Conservation (phyloP, 2,888 invertebrate genomes). For the Cerastoderma edule region DNA sequence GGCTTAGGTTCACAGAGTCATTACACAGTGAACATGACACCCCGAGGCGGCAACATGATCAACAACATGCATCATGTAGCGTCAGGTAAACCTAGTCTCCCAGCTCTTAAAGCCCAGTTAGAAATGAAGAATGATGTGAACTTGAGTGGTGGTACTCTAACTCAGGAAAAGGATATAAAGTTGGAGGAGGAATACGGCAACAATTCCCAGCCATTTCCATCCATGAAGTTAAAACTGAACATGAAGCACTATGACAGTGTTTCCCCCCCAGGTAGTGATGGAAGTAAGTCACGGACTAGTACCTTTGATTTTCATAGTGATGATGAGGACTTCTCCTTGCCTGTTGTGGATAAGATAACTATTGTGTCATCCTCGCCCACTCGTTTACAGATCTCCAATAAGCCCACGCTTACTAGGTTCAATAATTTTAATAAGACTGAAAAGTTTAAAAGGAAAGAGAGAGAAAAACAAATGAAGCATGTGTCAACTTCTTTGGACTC, state of each 20-base stretch:
- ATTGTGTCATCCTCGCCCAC: constrained; percentile 72
- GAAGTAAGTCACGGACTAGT: constrained; percentile 61
- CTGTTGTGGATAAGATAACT: constrained; percentile 58
- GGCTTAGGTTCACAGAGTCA: constrained; percentile 35
- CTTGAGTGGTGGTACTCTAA: constrained; percentile 35
- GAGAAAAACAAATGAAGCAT: constrained; percentile 65
- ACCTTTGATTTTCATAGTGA: constrained; percentile 79
- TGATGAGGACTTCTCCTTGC: constrained; percentile 73
- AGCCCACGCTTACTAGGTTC: constrained; percentile 67
- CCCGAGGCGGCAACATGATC: constrained; percentile 25
- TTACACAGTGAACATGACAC: constrained; percentile 21
- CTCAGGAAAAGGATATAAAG: constrained; percentile 52
- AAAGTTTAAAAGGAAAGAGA: constrained; percentile 73
- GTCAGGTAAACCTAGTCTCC: constrained; percentile 60
- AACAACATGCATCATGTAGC: constrained; percentile 26
- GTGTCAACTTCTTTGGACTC: constrained; percentile 62
- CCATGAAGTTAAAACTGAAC: constrained; percentile 63
- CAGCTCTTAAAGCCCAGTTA: constrained; percentile 60
- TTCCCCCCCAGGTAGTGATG: constrained; percentile 58
- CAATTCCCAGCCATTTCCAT: constrained; percentile 34
- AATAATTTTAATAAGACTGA: constrained; percentile 72
- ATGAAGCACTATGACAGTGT: constrained; percentile 60
- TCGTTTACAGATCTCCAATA: constrained; percentile 72
- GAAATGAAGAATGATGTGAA: constrained; percentile 56
- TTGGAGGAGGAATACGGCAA: constrained; percentile 36